phyloP scores from a whole-genome alignment of 2,888 invertebrate species.

The Anthrax anthrax region DNA sequence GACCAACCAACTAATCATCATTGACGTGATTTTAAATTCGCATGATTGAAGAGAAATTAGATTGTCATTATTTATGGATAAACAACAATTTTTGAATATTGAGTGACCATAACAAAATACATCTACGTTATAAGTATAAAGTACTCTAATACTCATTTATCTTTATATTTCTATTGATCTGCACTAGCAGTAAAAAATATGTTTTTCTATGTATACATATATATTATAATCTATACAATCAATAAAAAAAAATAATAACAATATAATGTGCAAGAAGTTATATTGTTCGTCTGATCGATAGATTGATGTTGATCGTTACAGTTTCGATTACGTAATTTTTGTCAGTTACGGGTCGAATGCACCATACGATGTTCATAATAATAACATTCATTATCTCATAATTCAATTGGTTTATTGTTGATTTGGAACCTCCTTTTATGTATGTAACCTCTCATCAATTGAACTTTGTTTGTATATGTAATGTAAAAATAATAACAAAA shows the following conservation, averaged over 20 bases:
- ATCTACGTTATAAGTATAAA: too few relatives aligned
- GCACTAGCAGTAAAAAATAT: too few relatives aligned
- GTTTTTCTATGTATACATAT: background rate
- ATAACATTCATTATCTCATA: background rate
- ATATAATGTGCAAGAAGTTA: background rate
- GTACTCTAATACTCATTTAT: too few relatives aligned
- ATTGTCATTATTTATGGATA: conserved; percentile 7
- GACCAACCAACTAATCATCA: conserved; percentile 9
- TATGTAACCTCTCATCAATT: conserved; percentile 3
- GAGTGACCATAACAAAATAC: too few relatives aligned
- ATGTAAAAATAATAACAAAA: too few relatives aligned
- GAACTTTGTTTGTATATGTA: conserved; percentile 1
- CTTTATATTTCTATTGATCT: background rate
- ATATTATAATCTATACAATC: too few relatives aligned
- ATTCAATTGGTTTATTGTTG: background rate
- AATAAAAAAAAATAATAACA: too few relatives aligned
- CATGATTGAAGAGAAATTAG: conserved; percentile 11
- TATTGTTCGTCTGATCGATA: background rate
- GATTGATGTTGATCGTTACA: conserved; percentile 3
- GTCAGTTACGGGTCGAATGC: background rate
- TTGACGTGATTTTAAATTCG: conserved; percentile 11
- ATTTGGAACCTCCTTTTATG: background rate
- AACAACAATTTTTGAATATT: too few relatives aligned
- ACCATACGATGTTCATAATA: background rate
- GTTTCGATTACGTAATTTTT: conserved; percentile 3